A percentile compares a stretch with the other conserved stretches of the same genome.
Evolutionary conservation across 2,797 vertebrate genomes (phyloP).

Genomic region (Gastrophryne carolinensis): DNA sequence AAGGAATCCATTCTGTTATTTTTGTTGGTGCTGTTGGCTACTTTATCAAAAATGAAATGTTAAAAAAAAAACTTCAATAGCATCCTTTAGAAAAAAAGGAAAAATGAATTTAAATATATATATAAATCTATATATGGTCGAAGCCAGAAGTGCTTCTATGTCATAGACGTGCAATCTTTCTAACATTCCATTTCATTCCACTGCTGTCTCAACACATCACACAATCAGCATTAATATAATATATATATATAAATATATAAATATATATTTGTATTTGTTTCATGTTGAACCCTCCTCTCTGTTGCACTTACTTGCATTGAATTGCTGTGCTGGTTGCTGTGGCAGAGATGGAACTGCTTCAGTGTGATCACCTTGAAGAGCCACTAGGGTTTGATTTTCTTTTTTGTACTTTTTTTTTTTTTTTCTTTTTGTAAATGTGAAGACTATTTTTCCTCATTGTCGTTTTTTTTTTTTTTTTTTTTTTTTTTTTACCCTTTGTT

Average conservation of each 20-base stretch:
- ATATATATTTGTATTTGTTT: conserved; percentile 68
- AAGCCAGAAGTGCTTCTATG: conserved; percentile 81
- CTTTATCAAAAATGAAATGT: conserved; percentile 76
- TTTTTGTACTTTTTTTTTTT: conserved; percentile 45
- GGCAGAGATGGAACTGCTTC: conserved; percentile 38
- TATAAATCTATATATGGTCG: conserved; percentile 65
- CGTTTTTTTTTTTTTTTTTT: conserved; percentile 67
- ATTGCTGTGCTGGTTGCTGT: conserved; percentile 6
- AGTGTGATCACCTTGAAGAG: conserved; percentile 85
- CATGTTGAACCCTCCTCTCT: conserved; percentile 57
- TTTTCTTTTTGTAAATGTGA: conserved; percentile 83
- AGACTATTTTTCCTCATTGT: conserved; percentile 76
- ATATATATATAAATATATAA: conserved; percentile 66
- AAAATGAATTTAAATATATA: conserved; percentile 55
- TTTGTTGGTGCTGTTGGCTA: conserved; percentile 96
- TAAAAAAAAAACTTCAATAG: conserved; percentile 69
- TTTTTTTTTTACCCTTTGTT: conserved; percentile 60
- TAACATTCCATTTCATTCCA: conserved; percentile 94
- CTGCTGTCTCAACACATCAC: conserved; percentile 76
- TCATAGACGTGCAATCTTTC: conserved; percentile 97
- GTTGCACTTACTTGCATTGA: neutral
- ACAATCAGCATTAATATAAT: conserved; percentile 91
- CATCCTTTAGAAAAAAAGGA: conserved; percentile 66
- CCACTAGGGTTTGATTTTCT: conserved; percentile 85
- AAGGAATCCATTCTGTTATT: conserved; percentile 88